Percentiles rank a stretch among this genome's conserved stretches.
These are phyloP conservation scores for Hemistola chrysoprasaria DNA, from an alignment of 2,888 invertebrate genomes.

Conservation along the genomic window DNA sequence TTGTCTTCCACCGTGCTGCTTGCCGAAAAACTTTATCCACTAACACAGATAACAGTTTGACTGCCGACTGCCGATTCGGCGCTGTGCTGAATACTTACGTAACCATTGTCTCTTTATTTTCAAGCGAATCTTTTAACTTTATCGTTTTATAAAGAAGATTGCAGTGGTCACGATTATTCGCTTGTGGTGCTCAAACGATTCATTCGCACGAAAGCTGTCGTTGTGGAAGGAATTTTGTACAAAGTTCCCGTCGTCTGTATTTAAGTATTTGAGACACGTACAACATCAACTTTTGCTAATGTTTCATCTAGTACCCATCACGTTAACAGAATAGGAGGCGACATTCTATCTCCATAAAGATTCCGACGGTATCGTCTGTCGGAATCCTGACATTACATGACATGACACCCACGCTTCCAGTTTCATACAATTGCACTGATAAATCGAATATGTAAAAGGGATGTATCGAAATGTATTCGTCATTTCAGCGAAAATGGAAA, in stretches of 20 bases:
- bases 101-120: conserved; percentile 24
- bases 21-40: conserved; percentile 37
- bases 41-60: conserved; percentile 25
- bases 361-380: conserved; percentile 35
- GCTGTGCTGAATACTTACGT: conserved; percentile 21
- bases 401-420: conserved; percentile 22
- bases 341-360: conserved; percentile 37
- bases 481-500: conserved; percentile 29
- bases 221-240: no score
- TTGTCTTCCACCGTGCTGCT: conserved; percentile 31
- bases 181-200: no score
- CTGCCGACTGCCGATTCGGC: conserved; percentile 22
- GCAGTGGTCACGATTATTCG: no score
- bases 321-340: conserved; percentile 48
- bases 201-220: no score
- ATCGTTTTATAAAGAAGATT: conserved; percentile 3
- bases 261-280: no score
- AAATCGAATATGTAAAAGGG: conserved; percentile 23
- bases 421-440: conserved; percentile 29
- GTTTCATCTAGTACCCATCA: conserved; percentile 26
- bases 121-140: conserved; percentile 1
- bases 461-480: conserved; percentile 11
- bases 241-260: not conserved
- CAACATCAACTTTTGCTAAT: no score
- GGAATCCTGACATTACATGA: conserved; percentile 32